Percentiles rank a stretch among this genome's conserved stretches.
Conservation (phyloP, 1,140 invertebrate genomes). For the Amyelois transitella region DNA sequence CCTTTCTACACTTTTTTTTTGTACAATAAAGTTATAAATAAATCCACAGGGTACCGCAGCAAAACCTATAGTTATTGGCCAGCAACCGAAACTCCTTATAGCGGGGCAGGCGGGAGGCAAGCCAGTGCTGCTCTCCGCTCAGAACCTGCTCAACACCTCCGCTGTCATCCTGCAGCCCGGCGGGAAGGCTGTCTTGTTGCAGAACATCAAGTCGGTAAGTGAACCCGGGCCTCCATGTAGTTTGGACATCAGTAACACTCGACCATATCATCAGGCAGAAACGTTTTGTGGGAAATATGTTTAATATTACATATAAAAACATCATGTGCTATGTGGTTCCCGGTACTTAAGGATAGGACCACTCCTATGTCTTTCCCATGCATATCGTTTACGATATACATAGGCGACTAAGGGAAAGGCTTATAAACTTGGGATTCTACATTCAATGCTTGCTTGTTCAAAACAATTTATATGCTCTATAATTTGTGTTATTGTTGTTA, state of each 20-base stretch:
- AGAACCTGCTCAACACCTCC: slow-evolving; percentile 56
- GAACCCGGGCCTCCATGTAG: not conserved
- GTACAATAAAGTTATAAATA: not conserved
- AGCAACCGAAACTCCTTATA: slow-evolving; percentile 55
- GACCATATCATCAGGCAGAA: too few species aligned
- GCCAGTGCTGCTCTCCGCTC: slow-evolving; percentile 55
- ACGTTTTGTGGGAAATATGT: not conserved
- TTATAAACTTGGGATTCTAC: too few species aligned
- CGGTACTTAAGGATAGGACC: too few species aligned
- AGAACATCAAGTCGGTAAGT: slow-evolving; percentile 65
- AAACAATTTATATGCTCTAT: too few species aligned
- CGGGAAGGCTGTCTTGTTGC: slow-evolving; percentile 60
- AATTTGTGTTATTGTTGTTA: too few species aligned
- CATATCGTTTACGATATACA: not conserved
- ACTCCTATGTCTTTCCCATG: too few species aligned
- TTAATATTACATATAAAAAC: too few species aligned
- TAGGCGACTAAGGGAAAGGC: too few species aligned
- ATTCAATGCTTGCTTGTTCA: too few species aligned
- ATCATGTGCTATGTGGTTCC: too few species aligned
- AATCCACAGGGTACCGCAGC: slow-evolving; percentile 42
- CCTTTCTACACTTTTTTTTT: too few species aligned
- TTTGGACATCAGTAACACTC: too few species aligned
- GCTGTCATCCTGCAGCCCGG: slow-evolving; percentile 59
- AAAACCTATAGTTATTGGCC: slow-evolving; percentile 56
- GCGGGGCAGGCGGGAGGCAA: slow-evolving; percentile 55